phyloP scores from a whole-genome alignment of 2,113 vertebrate genomes.

The Rhombomys opimus region DNA sequence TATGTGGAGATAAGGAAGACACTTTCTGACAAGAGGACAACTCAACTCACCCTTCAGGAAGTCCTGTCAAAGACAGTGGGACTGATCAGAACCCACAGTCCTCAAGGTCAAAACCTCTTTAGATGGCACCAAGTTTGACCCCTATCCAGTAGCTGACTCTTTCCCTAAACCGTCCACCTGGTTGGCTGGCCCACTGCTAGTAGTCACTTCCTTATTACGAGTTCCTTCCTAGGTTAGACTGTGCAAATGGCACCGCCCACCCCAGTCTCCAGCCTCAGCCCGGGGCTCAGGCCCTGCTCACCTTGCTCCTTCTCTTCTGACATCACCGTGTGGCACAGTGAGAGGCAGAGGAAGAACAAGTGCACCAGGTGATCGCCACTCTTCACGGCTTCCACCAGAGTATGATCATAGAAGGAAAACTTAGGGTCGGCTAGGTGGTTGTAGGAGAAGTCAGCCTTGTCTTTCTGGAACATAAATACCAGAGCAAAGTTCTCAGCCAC shows the following conservation, averaged over 20 bases:
- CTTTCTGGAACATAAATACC: conserved; percentile 85
- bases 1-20: background rate
- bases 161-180: background rate
- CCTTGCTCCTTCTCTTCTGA: conserved; percentile 94
- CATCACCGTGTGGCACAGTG: conserved; percentile 97
- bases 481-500: conserved; percentile 50
- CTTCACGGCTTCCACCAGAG: conserved; percentile 91
- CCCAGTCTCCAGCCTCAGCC: background rate
- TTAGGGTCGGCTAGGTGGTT: conserved; percentile 92
- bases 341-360: conserved; percentile 94
- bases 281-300: conserved; percentile 81
- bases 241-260: background rate
- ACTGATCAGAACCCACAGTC: background rate
- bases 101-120: background rate
- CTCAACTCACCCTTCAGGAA: conserved; percentile 37
- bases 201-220: background rate
- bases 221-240: conserved; percentile 19
- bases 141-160: background rate
- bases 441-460: conserved; percentile 93
- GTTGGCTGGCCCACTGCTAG: background rate
- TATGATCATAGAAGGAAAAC: conserved; percentile 94
- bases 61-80: background rate
- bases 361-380: conserved; percentile 83
- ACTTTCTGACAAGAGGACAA: background rate
- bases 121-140: conserved; percentile 2